These are phyloP conservation scores for Nematostella vectensis DNA, from an alignment of 92 coral and sea anemone species.

Conservation along the genomic window DNA sequence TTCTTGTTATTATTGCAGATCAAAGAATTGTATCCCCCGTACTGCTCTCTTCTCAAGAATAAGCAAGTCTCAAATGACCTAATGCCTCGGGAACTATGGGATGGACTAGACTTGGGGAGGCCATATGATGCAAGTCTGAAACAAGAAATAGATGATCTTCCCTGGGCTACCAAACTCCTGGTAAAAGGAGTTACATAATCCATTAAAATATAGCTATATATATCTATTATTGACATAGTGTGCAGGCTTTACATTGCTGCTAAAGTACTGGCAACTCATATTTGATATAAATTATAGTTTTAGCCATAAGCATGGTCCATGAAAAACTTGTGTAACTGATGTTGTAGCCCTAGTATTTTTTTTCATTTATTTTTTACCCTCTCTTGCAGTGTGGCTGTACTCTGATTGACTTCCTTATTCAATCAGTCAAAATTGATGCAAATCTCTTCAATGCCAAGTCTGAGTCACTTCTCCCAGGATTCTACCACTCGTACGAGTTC, in stretches of 20 bases:
- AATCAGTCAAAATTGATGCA: slow-evolving; percentile 66
- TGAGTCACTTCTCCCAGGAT: slow-evolving; percentile 75
- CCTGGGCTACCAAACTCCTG: slow-evolving; percentile 86
- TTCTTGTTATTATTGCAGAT: slow-evolving; percentile 34
- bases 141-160: slow-evolving; percentile 81
- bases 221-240: too few relatives aligned
- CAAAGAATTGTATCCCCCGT: slow-evolving; percentile 72
- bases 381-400: slow-evolving; percentile 80
- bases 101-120: slow-evolving; percentile 60
- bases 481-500: slow-evolving; percentile 93
- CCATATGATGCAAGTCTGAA: slow-evolving; percentile 82
- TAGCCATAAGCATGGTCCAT: too few relatives aligned
- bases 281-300: too few relatives aligned
- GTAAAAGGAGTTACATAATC: slow-evolving; percentile 31
- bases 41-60: slow-evolving; percentile 64
- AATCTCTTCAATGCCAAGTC: slow-evolving; percentile 68
- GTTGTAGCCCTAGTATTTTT: background rate
- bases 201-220: background rate
- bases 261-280: too few relatives aligned
- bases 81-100: slow-evolving; percentile 87
- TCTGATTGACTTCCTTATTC: slow-evolving; percentile 76
- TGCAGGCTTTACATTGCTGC: too few relatives aligned
- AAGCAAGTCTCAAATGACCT: slow-evolving; percentile 38
- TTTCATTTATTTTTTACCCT: background rate
- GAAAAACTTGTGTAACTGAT: too few relatives aligned